A percentile compares a stretch with the other conserved stretches of the same genome.
These are phyloP conservation scores for Rynchops niger DNA, from an alignment of 2,113 vertebrate species.

Conservation along the genomic window DNA sequence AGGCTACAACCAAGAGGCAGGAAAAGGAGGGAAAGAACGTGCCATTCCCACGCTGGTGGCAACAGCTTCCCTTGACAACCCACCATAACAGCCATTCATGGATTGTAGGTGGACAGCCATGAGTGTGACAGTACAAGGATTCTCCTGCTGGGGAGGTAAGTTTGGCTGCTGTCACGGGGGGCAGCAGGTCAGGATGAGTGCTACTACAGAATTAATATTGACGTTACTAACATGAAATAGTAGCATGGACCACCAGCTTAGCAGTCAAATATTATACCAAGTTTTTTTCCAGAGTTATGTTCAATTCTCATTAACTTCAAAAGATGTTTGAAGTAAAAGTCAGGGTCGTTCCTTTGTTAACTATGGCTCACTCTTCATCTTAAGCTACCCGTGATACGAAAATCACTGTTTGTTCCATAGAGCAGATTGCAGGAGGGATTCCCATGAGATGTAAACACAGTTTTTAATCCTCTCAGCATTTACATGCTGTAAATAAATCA, in stretches of 20 bases:
- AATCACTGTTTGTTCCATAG: background rate
- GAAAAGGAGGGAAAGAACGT: background rate
- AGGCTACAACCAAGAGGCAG: background rate
- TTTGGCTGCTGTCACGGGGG: background rate
- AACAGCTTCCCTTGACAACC: background rate
- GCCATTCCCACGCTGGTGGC: background rate
- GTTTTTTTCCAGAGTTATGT: background rate
- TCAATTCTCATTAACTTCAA: background rate
- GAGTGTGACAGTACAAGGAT: background rate
- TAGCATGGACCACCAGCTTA: no score
- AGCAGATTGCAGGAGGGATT: background rate
- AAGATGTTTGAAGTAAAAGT: background rate
- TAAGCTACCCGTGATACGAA: background rate
- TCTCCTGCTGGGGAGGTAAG: background rate
- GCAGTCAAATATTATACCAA: background rate
- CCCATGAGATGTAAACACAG: background rate
- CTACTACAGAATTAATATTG: background rate
- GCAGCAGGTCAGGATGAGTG: background rate
- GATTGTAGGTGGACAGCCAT: no score
- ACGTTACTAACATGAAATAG: background rate
- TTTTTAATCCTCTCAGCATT: background rate
- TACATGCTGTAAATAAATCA: background rate
- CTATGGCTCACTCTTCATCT: background rate
- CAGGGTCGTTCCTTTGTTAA: background rate
- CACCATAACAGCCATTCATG: background rate